A percentile compares a stretch with the other conserved stretches of the same genome.
These are phyloP conservation scores for Pterophyllum scalare DNA, from an alignment of 2,113 vertebrate genomes.

Conservation along the genomic window DNA sequence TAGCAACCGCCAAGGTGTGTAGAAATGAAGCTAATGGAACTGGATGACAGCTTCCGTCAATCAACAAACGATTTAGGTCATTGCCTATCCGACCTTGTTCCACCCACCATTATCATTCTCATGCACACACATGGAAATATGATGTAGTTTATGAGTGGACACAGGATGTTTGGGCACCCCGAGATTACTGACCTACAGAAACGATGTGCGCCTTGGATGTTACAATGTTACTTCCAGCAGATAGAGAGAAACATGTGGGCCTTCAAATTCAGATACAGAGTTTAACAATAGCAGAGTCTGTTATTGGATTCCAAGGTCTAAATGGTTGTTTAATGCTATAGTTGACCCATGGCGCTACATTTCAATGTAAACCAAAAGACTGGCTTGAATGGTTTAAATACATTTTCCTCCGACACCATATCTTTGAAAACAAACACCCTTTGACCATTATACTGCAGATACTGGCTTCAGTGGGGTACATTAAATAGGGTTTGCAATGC, in stretches of 20 bases:
- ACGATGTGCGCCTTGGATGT: conserved; percentile 1
- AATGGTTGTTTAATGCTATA: conserved; percentile 25
- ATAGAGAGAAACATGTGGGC: not conserved
- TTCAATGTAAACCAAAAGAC: conserved; percentile 33
- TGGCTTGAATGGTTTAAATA: conserved; percentile 45
- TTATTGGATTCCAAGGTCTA: conserved; percentile 21
- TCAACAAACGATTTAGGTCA: conserved; percentile 66
- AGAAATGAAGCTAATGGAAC: conserved; percentile 74
- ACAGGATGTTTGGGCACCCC: conserved; percentile 17
- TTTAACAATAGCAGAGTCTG: conserved; percentile 9
- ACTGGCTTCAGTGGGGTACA: conserved; percentile 11
- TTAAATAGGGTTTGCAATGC: conserved; percentile 47
- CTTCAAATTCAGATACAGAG: conserved; percentile 10
- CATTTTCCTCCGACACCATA: conserved; percentile 39
- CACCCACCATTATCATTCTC: conserved; percentile 55
- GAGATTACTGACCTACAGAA: not conserved
- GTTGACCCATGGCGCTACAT: conserved; percentile 1
- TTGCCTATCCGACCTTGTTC: conserved; percentile 54
- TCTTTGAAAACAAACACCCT: conserved; percentile 54
- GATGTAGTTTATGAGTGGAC: conserved; percentile 5
- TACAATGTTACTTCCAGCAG: conserved; percentile 5
- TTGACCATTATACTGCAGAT: conserved; percentile 34
- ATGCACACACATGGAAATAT: conserved; percentile 17
- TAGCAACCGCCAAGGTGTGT: conserved; percentile 76
- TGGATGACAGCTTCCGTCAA: conserved; percentile 77